Base-by-base conservation (phyloP, 2,797 vertebrate species). In the Eidolon dupreanum region DNA sequence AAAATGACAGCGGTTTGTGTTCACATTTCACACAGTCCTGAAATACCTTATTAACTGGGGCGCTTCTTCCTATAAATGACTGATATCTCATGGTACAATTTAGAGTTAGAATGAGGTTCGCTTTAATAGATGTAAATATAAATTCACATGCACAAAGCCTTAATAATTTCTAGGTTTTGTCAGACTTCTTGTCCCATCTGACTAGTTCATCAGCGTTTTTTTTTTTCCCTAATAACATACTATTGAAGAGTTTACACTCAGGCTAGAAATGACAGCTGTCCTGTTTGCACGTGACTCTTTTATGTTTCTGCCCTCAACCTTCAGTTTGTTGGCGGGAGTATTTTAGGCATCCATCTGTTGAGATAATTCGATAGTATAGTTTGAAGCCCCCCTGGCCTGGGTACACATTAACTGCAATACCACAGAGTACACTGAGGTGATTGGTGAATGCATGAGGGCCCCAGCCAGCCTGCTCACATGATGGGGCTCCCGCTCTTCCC, bases 391-490 rank as follows among this genome's bases (percentile, higher is more conserved):
- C 24, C 26, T 20, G 26, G 31, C 19, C 24, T 5, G 26, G 51
- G n/a, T 17, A 38, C 55, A 17, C 0, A 0, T 22, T 22, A 8
- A 10, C 20, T 24, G 61, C 90, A 9, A 17, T 11, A 24, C 1
- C 3, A 41, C 19, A 15, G 41, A 4, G 8, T 0, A 12, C 17
- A 17, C 22, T 16, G 51, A 6, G 13, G 24, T 22, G 4, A 22
- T 12, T 3, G 12, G 1, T 13, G 49, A 17, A 3, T 0, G 0
- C 9, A 26, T 19, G 19, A 38, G 82, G 36, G 24, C 26, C 24
- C 20, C 36, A 8, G 28, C 12, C 7, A 11, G 22, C 5, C 86
- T 66, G 46, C 16, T n/a, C 28, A 53, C 26, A 11, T 19, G 13
- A 24, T n/a, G 46, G 74, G 38, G 15, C 9, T 16, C 38, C 26